A percentile compares a stretch with the other conserved stretches of the same genome.
phyloP scores from a whole-genome alignment of 2,888 invertebrate genomes.

The Reticulitermes lucifugus region DNA sequence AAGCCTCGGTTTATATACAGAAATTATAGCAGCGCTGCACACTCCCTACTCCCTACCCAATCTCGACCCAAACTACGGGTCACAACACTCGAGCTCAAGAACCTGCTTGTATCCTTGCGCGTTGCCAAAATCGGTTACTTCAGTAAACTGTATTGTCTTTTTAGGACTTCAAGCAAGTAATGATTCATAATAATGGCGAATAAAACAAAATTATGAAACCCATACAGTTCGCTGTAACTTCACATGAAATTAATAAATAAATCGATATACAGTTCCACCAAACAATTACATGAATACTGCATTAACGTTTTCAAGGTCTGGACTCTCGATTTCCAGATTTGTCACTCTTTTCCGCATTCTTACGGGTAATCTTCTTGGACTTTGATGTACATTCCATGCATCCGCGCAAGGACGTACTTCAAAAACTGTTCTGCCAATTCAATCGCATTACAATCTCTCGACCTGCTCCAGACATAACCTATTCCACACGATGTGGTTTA shows the following conservation, averaged over 20 bases:
- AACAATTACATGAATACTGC: slow-evolving; percentile 1
- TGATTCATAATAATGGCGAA: background rate
- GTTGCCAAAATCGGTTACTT: slow-evolving; percentile 37
- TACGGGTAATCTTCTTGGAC: background rate
- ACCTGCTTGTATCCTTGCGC: slow-evolving; percentile 45
- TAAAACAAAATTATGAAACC: background rate
- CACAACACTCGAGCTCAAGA: slow-evolving; percentile 37
- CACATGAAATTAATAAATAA: background rate
- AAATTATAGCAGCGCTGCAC: background rate
- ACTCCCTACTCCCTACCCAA: slow-evolving; percentile 32
- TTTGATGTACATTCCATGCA: background rate
- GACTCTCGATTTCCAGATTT: background rate
- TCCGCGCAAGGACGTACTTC: background rate
- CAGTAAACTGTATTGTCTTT: background rate
- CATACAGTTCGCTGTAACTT: background rate
- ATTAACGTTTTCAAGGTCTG: slow-evolving; percentile 6
- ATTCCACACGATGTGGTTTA: too few species aligned
- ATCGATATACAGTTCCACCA: background rate
- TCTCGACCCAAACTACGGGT: slow-evolving; percentile 40
- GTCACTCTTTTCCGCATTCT: background rate
- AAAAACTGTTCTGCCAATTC: background rate
- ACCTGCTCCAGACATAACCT: too few species aligned
- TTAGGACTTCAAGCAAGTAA: background rate
- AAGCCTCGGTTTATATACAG: background rate
- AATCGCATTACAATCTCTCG: background rate